Base-by-base conservation (phyloP, 2,888 invertebrate genomes). In the Leptarthrus brevirostris region DNA sequence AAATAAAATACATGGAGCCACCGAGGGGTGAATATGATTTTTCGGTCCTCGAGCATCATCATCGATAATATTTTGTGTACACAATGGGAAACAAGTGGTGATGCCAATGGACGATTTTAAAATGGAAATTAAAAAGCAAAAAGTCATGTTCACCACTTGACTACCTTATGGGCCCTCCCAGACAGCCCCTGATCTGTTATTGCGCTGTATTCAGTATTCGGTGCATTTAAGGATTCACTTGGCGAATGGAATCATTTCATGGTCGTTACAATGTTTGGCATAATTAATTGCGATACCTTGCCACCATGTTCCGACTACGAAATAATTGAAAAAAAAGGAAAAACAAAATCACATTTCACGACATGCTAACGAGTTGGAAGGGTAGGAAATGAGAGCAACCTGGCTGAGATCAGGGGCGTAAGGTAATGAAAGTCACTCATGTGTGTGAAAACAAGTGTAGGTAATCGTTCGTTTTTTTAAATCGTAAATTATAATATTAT, bases 1-100 rank as follows among this genome's bases (percentile, higher is more conserved):
- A 64, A 64, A 64, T 52, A 69, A 69, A 49, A 49, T 52, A 66
- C 47, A 16, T 34, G 69, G 18, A 30, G 40, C 49, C 52, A 20
- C 18, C 16, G 44, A 54, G 44, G 70, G 71, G 71, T 71, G 71
- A 71, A 71, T 71, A 71, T 71, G 56, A 71, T 71, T 71, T 71
- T 71, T 71, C 71, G 71, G 71, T 71, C 52, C 44, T 26, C 56
- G 54, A 71, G 44, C 71, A 71, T 54, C 71, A 71, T 52, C 69
- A 52, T 52, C 52, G 69, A 69, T 52, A 24, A 71, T 54, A 71
- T 71, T 52, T 49, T 24, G 52, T 30, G 34, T 52, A 49, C 18
- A 34, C 34, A 52, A 52, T 36, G 18, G 20, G 36, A 16, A 12
- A 6, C 12, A 20, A 36, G 61, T 61, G 22, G 58, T 26, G 58